A percentile compares a stretch with the other conserved stretches of the same genome.
Conservation (phyloP, 2,113 vertebrate species). For the Stigmatopora nigra region DNA sequence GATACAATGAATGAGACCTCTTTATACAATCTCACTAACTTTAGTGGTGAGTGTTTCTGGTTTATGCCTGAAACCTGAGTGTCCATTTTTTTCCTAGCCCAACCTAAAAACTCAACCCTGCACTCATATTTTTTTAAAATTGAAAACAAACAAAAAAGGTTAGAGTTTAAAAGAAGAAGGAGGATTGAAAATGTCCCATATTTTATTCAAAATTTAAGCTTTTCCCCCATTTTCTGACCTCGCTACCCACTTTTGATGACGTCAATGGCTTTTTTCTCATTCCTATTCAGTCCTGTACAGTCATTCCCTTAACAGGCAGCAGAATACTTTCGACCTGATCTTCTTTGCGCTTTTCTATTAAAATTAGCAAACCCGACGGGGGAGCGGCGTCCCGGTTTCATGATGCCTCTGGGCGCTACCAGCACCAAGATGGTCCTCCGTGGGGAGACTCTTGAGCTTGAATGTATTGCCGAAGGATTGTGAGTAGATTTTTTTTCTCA, state of each 20-base stretch:
- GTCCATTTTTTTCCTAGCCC: conserved; percentile 52
- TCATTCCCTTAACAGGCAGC: background rate
- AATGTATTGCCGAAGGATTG: conserved; percentile 93
- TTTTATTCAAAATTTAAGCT: background rate
- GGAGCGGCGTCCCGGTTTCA: conserved; percentile 78
- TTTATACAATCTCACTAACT: conserved; percentile 95
- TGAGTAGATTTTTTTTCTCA: conserved; percentile 64
- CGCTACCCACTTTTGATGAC: background rate
- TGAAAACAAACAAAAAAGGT: no score
- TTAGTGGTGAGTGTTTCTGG: conserved; percentile 90
- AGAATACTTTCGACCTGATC: background rate
- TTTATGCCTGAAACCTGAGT: conserved; percentile 60
- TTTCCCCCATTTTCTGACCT: background rate
- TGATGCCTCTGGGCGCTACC: conserved; percentile 74
- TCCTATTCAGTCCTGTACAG: background rate
- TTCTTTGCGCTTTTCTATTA: background rate
- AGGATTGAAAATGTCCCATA: background rate
- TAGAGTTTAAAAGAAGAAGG: no score
- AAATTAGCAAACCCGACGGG: conserved; percentile 75
- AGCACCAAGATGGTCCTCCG: conserved; percentile 84
- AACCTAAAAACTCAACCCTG: conserved; percentile 12
- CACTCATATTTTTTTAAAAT: background rate
- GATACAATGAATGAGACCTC: conserved; percentile 96
- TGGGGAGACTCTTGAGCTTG: conserved; percentile 82
- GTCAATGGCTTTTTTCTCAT: background rate